These are phyloP conservation scores for Rafetus swinhoei DNA, from an alignment of 2,113 vertebrate genomes.

Conservation along the genomic window DNA sequence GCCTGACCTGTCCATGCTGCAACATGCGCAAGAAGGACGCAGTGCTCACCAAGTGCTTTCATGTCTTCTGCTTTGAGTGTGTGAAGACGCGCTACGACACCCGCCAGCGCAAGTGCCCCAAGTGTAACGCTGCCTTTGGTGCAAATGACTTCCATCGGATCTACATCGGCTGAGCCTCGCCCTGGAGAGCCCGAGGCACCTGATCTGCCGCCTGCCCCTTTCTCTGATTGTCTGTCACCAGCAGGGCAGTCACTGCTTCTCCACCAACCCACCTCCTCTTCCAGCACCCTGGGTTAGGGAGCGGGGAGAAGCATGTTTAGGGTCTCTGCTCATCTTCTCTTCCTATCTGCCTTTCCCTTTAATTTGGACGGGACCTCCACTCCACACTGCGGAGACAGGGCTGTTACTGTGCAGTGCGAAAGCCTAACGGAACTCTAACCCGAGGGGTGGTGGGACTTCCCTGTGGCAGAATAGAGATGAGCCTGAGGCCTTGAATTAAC, in stretches of 20 bases:
- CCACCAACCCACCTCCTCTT: background rate
- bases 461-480: background rate
- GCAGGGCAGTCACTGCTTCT: conserved; percentile 5
- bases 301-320: background rate
- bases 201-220: background rate
- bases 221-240: conserved; percentile 3
- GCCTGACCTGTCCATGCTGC: conserved; percentile 95
- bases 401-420: background rate
- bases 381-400: background rate
- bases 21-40: conserved; percentile 97
- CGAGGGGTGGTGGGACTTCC: background rate
- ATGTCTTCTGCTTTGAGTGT: conserved; percentile 97
- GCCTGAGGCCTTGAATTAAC: background rate
- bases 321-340: background rate
- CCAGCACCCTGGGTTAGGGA: background rate
- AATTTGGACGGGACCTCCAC: background rate
- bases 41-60: conserved; percentile 96
- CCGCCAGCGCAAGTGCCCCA: conserved; percentile 96
- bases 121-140: conserved; percentile 96
- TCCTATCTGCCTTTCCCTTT: background rate
- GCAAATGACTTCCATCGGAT: conserved; percentile 98
- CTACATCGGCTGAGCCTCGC: conserved; percentile 89
- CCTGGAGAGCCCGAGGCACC: background rate
- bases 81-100: conserved; percentile 96
- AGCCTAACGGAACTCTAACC: background rate